Base-by-base conservation (phyloP, 2,888 invertebrate genomes). In the Lasioglossum leucozonium region DNA sequence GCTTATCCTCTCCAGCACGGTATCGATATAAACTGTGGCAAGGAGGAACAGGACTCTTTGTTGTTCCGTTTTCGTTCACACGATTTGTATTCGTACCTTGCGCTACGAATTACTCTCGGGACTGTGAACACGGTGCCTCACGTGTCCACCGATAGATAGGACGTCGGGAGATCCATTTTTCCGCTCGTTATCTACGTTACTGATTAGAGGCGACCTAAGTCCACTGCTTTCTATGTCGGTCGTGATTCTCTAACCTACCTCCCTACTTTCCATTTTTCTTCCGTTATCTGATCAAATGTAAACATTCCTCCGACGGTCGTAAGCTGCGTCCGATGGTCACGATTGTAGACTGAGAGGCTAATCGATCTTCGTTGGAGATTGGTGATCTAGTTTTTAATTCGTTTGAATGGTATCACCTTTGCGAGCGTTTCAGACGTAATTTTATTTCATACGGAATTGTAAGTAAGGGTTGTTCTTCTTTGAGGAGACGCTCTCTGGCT, bases 31-130 rank as follows among this genome's bases (percentile, higher is more conserved):
- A 84, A 75, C 58, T 47, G 74, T 76, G 26, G 51, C 55, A 34
- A 79, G 44, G 58, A 67, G 72, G 67, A 82, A 72, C 75, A 72
- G 13, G 69, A 34, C 16, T 34, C 47, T 73, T 40, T 55, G 55
- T 73, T 18, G 85, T 88, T 86, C 86, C 84, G 85, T 86, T 87
- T 89, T 84, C 87, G 84, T 91, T 91, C 88, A 87, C 90, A 84
- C 87, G 88, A 89, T 91, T 88, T 89, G 85, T 87, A 91, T 91
- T 82, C 79, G 67, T 78, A 72, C 67, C 71, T n/a, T 42, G 82
- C 84, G 74, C 80, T 85, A 83, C 77, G 88, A 89, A 87, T 89
- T 87, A 65, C 82, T 73, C 79, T 81, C 65, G 67, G 62, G 67
- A 87, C 77, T 34, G 37, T 34, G 30, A 40, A 65, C 34, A 81